These are phyloP conservation scores for Dufourea novaeangliae DNA, from an alignment of 1,140 invertebrate species.

Conservation along the genomic window DNA sequence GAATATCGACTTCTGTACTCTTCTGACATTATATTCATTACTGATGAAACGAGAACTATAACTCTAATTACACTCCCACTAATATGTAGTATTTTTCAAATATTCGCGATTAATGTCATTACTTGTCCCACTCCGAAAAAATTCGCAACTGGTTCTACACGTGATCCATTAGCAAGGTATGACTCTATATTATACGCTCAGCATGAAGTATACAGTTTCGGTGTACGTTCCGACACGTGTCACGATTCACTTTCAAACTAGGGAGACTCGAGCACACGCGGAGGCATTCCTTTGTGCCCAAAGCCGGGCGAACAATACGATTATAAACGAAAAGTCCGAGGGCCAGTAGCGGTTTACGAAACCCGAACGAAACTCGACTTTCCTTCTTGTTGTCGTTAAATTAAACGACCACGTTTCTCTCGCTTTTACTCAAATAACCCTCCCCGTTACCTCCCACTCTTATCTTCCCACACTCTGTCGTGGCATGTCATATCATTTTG, in stretches of 20 bases:
- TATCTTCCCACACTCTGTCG: neutral
- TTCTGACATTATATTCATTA: no score
- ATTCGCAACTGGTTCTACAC: neutral
- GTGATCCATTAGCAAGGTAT: neutral
- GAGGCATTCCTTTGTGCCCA: neutral
- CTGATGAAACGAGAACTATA: no score
- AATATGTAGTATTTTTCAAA: no score
- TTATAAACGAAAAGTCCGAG: constrained; percentile 40
- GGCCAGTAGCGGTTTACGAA: constrained; percentile 32
- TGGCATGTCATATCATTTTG: no score
- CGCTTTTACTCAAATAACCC: neutral
- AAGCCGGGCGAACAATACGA: constrained; percentile 27
- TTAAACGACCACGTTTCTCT: constrained; percentile 39
- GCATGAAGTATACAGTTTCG: neutral
- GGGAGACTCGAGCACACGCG: neutral
- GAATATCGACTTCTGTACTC: no score
- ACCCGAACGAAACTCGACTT: constrained; percentile 40
- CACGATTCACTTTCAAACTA: constrained; percentile 21
- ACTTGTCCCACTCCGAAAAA: neutral
- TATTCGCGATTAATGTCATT: neutral
- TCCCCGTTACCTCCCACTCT: neutral
- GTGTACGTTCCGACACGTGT: neutral
- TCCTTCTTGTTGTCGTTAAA: constrained; percentile 51
- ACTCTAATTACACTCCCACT: no score
- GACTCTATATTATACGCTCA: neutral